Conservation (phyloP, 2,797 vertebrate species). For the Tauraco hartlaubi region DNA sequence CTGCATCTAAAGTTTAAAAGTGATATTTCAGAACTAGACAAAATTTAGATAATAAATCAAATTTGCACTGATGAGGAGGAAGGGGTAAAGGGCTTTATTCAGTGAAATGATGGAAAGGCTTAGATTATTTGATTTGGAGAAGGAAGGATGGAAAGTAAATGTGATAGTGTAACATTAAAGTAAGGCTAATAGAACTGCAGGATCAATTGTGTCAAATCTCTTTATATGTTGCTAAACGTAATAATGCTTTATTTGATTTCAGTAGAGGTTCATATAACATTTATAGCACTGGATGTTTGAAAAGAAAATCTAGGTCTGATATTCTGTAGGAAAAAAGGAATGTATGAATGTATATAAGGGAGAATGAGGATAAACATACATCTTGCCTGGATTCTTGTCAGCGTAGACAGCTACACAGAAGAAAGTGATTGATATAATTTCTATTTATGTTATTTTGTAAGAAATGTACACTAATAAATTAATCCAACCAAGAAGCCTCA, state of each 20-base stretch:
- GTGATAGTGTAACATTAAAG: not conserved
- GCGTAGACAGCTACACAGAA: not conserved
- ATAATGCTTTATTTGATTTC: conserved; percentile 13
- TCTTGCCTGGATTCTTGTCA: not conserved
- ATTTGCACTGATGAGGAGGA: not conserved
- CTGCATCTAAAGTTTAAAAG: not conserved
- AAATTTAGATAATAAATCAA: not conserved
- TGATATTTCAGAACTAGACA: not conserved
- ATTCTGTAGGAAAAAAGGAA: not conserved
- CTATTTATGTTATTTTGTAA: not conserved
- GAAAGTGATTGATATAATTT: rapidly evolving
- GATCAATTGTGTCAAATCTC: conserved; percentile 22
- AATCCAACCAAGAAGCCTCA: not conserved
- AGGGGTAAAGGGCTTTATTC: not conserved
- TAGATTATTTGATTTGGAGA: conserved; percentile 17
- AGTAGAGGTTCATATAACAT: not conserved
- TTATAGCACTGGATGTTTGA: not conserved
- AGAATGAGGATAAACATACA: not conserved
- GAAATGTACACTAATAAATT: not conserved
- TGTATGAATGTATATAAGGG: not conserved
- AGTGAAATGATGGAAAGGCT: not conserved
- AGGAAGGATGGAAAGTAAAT: not conserved
- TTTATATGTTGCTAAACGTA: conserved; percentile 1
- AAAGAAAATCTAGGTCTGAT: not conserved
- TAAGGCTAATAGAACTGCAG: not conserved